phyloP scores from a whole-genome alignment of 92 coral and sea anemone genomes.

The Phenganax marumi region DNA sequence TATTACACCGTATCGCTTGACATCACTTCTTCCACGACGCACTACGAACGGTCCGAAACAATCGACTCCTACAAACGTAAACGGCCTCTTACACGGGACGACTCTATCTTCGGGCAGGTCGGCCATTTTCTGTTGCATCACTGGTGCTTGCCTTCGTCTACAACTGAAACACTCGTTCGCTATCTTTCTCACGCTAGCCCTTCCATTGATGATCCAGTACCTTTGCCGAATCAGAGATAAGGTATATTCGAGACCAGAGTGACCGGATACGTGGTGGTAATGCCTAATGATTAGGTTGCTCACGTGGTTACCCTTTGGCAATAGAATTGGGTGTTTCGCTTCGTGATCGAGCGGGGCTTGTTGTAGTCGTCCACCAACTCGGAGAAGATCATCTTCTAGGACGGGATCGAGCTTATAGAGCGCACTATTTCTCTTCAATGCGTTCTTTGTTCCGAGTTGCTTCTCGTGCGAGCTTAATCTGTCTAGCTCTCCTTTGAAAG shows the following conservation, averaged over 20 bases:
- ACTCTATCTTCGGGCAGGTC: too few species aligned
- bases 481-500: neutral
- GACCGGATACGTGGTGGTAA: constrained; percentile 19
- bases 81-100: too few species aligned
- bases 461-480: neutral
- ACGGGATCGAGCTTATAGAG: constrained; percentile 35
- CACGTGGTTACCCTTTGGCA: constrained; percentile 32
- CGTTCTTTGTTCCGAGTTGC: neutral
- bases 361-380: constrained; percentile 34
- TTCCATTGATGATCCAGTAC: too few species aligned
- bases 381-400: constrained; percentile 29
- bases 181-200: too few species aligned
- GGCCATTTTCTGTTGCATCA: too few species aligned
- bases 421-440: neutral
- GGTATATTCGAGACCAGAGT: neutral
- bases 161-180: too few species aligned
- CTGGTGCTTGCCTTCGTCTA: too few species aligned
- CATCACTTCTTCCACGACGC: too few species aligned
- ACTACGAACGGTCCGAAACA: too few species aligned
- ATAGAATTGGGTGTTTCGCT: constrained; percentile 32
- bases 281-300: constrained; percentile 26
- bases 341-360: constrained; percentile 28
- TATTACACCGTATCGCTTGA: too few species aligned
- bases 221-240: too few species aligned
- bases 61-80: too few species aligned